Conservation (phyloP, 2,797 vertebrate species). For the Gallirallus australis region DNA sequence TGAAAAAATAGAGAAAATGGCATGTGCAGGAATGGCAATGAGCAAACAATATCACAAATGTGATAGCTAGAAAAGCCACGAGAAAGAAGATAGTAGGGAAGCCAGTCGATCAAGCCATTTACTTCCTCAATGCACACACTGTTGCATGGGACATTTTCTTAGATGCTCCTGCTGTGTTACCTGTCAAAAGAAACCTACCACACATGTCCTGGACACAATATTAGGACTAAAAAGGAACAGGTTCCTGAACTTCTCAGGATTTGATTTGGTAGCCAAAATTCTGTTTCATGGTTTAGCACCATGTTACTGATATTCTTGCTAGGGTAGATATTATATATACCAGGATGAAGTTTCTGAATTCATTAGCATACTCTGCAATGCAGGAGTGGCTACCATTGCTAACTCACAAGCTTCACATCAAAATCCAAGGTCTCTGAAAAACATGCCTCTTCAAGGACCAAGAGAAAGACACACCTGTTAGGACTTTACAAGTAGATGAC, state of each 20-base stretch:
- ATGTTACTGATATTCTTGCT: not conserved
- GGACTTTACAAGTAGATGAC: not conserved
- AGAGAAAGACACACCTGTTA: not conserved
- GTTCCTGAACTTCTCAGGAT: not conserved
- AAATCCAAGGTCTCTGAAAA: not conserved
- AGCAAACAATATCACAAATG: not conserved
- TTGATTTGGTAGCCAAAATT: not conserved
- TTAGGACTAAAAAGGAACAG: not conserved
- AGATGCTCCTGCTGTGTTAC: not conserved
- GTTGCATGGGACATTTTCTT: not conserved
- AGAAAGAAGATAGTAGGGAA: not conserved
- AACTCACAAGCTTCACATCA: not conserved
- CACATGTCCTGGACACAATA: not conserved
- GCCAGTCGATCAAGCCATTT: not conserved
- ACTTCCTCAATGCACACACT: not conserved
- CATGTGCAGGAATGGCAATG: not conserved
- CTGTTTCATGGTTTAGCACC: not conserved
- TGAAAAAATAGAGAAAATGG: not conserved
- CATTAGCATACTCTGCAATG: accelerated
- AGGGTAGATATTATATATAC: not conserved
- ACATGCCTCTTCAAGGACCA: not conserved
- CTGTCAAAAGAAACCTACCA: not conserved
- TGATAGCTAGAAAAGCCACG: not conserved
- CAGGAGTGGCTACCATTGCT: not conserved
- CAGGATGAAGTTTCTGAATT: not conserved